Evolutionary conservation across 2,888 invertebrate species (phyloP), one percentile per base, ranked within the genome.

Genomic region (Heliconius aoede): DNA sequence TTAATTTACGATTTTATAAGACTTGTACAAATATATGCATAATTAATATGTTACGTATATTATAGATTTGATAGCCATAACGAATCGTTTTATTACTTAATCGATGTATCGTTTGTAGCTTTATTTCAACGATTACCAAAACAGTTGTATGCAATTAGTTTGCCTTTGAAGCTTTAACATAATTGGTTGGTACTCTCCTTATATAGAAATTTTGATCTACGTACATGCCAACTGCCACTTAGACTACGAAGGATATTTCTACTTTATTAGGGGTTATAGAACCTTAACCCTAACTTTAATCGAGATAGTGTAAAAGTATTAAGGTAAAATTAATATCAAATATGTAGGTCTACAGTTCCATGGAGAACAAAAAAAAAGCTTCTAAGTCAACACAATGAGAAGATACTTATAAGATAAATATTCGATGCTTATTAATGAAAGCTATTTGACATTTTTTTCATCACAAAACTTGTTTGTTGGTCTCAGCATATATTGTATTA

Each of bases 121-220:
- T 69, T 36, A 72, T 26, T 32, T 40, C 21, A 26, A 40, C 3
- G 9, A n/a, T 15, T 55, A 26, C 72, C 11, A 67, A 28, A 21
- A 11, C 67, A 67, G n/a, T 21, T 67, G 36, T 32, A 65, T 13
- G 65, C 32, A 36, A 74, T 65, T 36, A 58, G 30, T 1, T 51
- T 11, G 21, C 26, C 40, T 55, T 67, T 58, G 58, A 74, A 67
- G 65, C 40, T 74, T 67, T n/a, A 62, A 74, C 69, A 71, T 78
- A 65, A 69, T 65, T 36, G 36, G 65, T 69, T 65, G 24, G 65
- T 69, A 69, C 69, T 46, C 40, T 26, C 64, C 60, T 46, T 73
- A 73, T 78, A 73, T 40, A 69, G 51, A 26, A 75, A 68, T 78
- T 72, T 72, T 69, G 69, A 68, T 78, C 30, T 73, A 67, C 68